Conservation (phyloP, 2,113 vertebrate species). For the Labeo catla region DNA sequence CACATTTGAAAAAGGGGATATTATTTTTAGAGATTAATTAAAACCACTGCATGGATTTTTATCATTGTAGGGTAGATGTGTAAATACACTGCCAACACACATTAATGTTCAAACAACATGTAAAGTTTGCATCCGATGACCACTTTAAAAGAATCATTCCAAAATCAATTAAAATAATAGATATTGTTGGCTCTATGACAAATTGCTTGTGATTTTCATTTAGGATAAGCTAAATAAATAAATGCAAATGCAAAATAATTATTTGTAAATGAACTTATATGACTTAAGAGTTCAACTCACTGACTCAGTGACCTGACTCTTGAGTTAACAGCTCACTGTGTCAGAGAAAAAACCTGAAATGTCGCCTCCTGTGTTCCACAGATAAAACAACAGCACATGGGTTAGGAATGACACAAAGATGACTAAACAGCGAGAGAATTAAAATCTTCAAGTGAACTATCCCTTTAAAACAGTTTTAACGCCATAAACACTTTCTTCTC, state of each 20-base stretch:
- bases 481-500: conserved; percentile 11
- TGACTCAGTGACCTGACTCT: background rate
- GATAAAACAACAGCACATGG: background rate
- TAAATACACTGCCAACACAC: too few species aligned
- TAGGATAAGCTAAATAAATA: background rate
- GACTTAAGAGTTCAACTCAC: background rate
- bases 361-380: background rate
- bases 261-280: background rate
- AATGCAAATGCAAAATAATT: background rate
- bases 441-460: background rate
- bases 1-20: too few species aligned
- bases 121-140: too few species aligned
- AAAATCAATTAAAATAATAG: background rate
- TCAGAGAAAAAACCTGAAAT: background rate
- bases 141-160: background rate
- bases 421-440: background rate
- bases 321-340: background rate
- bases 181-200: too few species aligned
- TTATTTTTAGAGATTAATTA: too few species aligned
- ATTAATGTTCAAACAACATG: too few species aligned
- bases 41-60: too few species aligned
- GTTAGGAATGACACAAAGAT: background rate
- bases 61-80: too few species aligned
- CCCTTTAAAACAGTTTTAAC: background rate
- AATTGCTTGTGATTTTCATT: background rate